Base-by-base conservation (phyloP, 2,888 invertebrate species). In the Troides helena region DNA sequence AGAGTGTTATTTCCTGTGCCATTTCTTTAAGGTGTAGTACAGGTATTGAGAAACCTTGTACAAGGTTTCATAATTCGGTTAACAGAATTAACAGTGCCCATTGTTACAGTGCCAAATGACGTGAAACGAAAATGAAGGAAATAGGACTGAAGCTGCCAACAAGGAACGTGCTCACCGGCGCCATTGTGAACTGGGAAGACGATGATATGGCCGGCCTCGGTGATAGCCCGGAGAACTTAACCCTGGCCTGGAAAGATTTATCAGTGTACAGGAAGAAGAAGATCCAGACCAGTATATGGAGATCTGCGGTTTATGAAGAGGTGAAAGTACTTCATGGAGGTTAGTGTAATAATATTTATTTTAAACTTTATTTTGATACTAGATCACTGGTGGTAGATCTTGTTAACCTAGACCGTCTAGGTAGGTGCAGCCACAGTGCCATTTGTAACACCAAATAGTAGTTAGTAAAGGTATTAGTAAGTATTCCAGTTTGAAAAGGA, bases 271-370 rank as follows among this genome's bases (percentile, higher is more conserved):
- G 93, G 58, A 89, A 82, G 77, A 93, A 87, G 80, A 93, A 93
- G 69, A 82, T 80, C 17, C 88, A 92, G 74, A 90, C 85, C 58
- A 91, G 92, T 72, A 93, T 94, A 68, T 93, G 94, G 87, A 85
- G 89, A 62, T 89, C 92, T 0, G 82, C 92, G 43, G 85, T 85
- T 1, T 90, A 91, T 72, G 93, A 94, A 75, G 90, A 93, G 74
- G 84, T 93, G 21, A 91, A 91, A 73, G 89, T 94, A 58, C 80
- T 94, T 64, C 91, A 94, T 80, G 93, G 92, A 86, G 94, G 94
- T 94, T 81, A 78, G 80, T 74, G 17, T 30, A 21, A 14, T 53
- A 18, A 23, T 50, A 62, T 57, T 21, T 18, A 58, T 58, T 23
- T 58, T 23, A 58, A 25, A 25, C 14, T 59, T 59, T 59, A 25